Percentiles rank a stretch among this genome's conserved stretches.
These are phyloP conservation scores for Glaucopsyche alexis DNA, from an alignment of 2,888 invertebrate genomes.

Conservation along the genomic window DNA sequence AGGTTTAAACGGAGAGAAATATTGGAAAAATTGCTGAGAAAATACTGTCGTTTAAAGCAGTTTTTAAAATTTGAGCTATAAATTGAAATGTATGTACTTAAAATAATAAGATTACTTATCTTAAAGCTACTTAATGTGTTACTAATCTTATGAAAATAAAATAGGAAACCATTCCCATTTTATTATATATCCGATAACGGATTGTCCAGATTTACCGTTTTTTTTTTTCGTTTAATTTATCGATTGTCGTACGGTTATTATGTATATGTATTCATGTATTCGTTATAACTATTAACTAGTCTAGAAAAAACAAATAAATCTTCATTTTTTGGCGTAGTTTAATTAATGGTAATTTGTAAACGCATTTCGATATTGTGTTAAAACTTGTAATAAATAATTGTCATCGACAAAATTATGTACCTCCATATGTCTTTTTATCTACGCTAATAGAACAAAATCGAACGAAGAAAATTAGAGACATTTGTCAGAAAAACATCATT, in stretches of 20 bases:
- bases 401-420: neutral
- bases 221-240: neutral
- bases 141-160: neutral
- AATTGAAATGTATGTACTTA: too few relatives aligned
- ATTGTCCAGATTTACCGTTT: neutral
- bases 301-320: neutral
- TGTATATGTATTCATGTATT: too few relatives aligned
- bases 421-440: neutral
- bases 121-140: neutral
- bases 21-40: too few relatives aligned
- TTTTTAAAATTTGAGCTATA: too few relatives aligned
- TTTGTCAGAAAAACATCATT: neutral
- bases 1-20: too few relatives aligned
- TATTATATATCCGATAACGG: neutral
- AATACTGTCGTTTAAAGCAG: too few relatives aligned
- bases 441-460: neutral
- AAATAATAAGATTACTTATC: too few relatives aligned
- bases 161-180: neutral
- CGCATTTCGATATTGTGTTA: neutral
- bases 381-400: neutral
- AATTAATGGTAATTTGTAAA: neutral
- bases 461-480: neutral
- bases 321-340: neutral
- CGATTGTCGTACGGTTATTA: conserved; percentile 1
- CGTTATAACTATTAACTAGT: neutral